Base-by-base conservation (phyloP, 1,140 invertebrate genomes). In the Hylaeus volcanicus region DNA sequence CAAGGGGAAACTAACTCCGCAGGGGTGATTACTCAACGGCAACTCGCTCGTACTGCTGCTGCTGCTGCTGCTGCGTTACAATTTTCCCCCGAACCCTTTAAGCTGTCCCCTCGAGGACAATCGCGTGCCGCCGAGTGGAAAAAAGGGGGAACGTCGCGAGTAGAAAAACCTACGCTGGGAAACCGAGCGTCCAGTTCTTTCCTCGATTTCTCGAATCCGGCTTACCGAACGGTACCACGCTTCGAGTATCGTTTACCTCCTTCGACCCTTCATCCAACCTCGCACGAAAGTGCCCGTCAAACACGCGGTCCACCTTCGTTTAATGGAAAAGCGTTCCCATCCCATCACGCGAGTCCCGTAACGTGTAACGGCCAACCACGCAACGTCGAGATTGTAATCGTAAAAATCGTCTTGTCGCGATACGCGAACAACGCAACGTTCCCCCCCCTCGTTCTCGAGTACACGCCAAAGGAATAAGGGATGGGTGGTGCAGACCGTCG, bases 11-110 rank as follows among this genome's bases (percentile, higher is more conserved):
- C 48, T 9, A 45, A 37, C 48, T 9, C 41, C 9, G 74, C 61
- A 58, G 51, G 66, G 61, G 12, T 70, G 84, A 86, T 86, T 85
- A 86, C 71, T 74, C 73, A 53, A 55, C 68, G 37, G 55, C 61
- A 56, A 68, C 70, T n/a, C 39, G 48, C 51, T 79, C 68, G 51
- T 61, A 0, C 26, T 26, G 26, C 26, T 26, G 26, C 26, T 26
- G 26, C 26, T 26, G 26, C 26, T 26, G 26, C 26, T 26, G 60
- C 48, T 65, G n/a, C 55, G 68, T 66, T 43, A 75, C 79, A 82
- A 85, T 85, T 82, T 60, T 74, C 43, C 58, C 56, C 39, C 2
- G 43, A 74, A 76, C 60, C 60, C 69, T 73, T 84, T 55, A 12
- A 11, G 1, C n/a, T 51, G 12, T 55, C 69, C 76, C 63, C 56